Evolutionary conservation across 2,113 vertebrate species (phyloP).

Genomic region (Scytalopus superciliaris): DNA sequence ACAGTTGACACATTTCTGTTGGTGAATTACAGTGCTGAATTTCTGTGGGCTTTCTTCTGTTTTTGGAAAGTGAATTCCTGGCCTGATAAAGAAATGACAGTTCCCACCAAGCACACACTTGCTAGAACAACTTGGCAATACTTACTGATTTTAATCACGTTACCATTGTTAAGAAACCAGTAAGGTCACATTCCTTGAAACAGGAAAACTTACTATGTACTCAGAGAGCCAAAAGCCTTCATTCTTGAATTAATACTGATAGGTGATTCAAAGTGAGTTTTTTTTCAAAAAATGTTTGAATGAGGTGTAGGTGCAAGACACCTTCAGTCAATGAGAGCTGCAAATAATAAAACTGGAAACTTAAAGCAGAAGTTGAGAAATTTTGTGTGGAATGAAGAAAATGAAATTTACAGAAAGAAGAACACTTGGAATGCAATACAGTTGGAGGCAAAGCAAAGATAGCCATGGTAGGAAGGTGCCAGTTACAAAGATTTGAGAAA

Average conservation of each 20-base stretch:
- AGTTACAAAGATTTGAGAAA: background rate
- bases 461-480: background rate
- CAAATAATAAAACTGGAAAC: background rate
- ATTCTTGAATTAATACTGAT: background rate
- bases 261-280: background rate
- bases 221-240: background rate
- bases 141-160: background rate
- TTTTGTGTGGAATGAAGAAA: background rate
- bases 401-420: background rate
- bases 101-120: background rate
- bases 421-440: background rate
- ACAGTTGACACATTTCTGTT: background rate
- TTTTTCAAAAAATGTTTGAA: background rate
- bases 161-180: background rate
- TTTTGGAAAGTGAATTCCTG: background rate
- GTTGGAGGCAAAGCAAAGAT: background rate
- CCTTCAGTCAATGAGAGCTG: background rate
- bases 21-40: background rate
- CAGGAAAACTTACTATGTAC: rapidly evolving
- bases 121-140: background rate
- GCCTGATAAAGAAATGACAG: background rate
- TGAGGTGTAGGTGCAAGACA: background rate
- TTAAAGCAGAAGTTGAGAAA: background rate
- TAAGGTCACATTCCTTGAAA: background rate
- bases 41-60: background rate